A percentile compares a stretch with the other conserved stretches of the same genome.
phyloP scores from a whole-genome alignment of 2,888 invertebrate genomes.

The Steinernema hermaphroditum region DNA sequence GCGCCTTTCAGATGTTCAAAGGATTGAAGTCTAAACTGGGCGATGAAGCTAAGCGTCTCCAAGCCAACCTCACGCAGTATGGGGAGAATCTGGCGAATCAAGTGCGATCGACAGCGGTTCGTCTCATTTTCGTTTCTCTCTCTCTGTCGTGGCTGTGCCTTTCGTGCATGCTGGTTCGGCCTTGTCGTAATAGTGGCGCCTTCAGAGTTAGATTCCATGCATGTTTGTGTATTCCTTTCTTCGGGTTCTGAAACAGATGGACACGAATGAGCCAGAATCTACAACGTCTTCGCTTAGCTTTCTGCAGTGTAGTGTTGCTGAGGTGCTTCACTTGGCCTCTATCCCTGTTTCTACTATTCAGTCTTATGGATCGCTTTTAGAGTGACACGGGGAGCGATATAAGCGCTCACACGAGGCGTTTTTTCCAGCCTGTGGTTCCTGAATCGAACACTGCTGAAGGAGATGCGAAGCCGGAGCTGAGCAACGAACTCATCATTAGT shows the following conservation, averaged over 20 bases:
- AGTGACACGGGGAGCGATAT: conserved; percentile 60
- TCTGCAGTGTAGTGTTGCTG: neutral
- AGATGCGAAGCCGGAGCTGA: neutral
- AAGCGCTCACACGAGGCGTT: conserved; percentile 40
- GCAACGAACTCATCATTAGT: conserved; percentile 34
- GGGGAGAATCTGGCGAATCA: conserved; percentile 59
- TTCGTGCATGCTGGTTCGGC: neutral
- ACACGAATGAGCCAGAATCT: neutral
- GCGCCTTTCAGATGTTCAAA: conserved; percentile 70
- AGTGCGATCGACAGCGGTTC: conserved; percentile 53
- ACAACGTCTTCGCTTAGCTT: neutral
- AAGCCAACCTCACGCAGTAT: conserved; percentile 53
- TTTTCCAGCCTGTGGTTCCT: conserved; percentile 31
- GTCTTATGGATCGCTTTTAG: conserved; percentile 38
- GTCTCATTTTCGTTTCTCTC: conserved; percentile 24
- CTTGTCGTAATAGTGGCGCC: neutral
- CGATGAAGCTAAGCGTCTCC: conserved; percentile 62
- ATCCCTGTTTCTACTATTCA: neutral
- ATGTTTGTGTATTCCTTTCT: conserved; percentile 23
- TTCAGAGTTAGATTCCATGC: conserved; percentile 22
- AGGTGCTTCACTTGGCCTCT: neutral
- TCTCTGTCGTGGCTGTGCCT: neutral
- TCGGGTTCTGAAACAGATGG: neutral
- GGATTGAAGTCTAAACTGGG: conserved; percentile 63
- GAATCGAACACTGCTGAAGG: neutral